These are phyloP conservation scores for Helicoverpa armigera DNA, from an alignment of 1,140 invertebrate genomes.

Conservation along the genomic window DNA sequence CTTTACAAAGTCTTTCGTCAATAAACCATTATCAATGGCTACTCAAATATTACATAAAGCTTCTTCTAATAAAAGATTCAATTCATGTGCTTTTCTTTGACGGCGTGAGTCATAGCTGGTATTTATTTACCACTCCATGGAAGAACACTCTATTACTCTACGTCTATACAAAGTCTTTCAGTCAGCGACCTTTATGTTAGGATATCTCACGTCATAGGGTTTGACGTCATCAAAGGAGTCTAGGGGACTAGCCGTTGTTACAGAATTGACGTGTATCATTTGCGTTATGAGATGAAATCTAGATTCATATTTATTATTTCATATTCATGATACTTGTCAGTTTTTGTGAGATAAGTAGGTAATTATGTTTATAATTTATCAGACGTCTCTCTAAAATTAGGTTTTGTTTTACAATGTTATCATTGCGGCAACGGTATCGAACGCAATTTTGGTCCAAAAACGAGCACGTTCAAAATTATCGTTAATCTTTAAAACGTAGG, in stretches of 20 bases:
- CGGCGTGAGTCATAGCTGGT: not conserved
- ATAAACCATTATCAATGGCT: not conserved
- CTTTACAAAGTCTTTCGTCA: not conserved
- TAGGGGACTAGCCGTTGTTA: not conserved
- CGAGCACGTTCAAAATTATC: too few species aligned
- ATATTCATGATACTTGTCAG: too few species aligned
- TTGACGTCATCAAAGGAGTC: conserved; percentile 14
- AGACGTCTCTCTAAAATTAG: too few species aligned
- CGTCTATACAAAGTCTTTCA: not conserved
- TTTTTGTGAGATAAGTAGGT: too few species aligned
- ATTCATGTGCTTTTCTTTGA: conserved; percentile 5
- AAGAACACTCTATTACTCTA: not conserved
- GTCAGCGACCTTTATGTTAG: not conserved
- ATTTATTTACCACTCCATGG: not conserved
- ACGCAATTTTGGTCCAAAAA: too few species aligned
- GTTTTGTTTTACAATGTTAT: too few species aligned
- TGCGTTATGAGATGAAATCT: not conserved
- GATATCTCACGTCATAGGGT: not conserved
- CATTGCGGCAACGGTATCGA: too few species aligned
- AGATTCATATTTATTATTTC: too few species aligned
- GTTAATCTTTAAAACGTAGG: too few species aligned
- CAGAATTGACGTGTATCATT: not conserved
- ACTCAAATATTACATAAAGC: not conserved
- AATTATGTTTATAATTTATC: too few species aligned
- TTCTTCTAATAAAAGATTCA: not conserved